Percentiles rank a stretch among this genome's conserved stretches.
phyloP scores from a whole-genome alignment of 2,888 invertebrate genomes.

The Hofmannophila pseudospretella region DNA sequence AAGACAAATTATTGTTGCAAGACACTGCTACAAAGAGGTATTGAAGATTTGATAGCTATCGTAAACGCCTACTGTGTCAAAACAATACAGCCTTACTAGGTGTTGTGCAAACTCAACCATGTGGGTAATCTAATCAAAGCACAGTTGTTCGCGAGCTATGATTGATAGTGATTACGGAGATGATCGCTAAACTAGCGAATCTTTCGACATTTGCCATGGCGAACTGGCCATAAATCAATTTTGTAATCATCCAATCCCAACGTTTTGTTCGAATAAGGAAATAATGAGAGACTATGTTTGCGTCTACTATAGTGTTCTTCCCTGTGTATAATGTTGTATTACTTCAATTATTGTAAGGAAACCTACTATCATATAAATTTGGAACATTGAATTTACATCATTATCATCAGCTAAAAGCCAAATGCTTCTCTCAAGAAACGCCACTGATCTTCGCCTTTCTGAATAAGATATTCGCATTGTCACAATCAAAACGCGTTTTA shows the following conservation, averaged over 20 bases:
- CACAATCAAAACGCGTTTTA: too few relatives aligned
- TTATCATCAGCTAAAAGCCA: too few relatives aligned
- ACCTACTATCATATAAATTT: too few relatives aligned
- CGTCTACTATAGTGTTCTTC: conserved; percentile 1
- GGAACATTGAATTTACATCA: too few relatives aligned
- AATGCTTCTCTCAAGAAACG: too few relatives aligned
- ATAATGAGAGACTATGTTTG: conserved; percentile 1
- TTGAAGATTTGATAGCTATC: conserved; percentile 28
- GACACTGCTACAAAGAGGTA: conserved; percentile 19
- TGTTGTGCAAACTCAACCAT: conserved; percentile 29
- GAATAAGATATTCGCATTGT: too few relatives aligned
- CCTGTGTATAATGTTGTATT: not conserved
- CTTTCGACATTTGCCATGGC: conserved; percentile 4
- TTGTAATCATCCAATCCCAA: not conserved
- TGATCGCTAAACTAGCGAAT: conserved; percentile 1
- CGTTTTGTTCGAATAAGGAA: conserved; percentile 1
- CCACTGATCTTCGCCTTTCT: too few relatives aligned
- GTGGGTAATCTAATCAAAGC: conserved; percentile 4
- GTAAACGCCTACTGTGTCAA: conserved; percentile 35
- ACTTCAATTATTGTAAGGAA: not conserved
- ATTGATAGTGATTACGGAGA: conserved; percentile 16
- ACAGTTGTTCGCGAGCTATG: conserved; percentile 9
- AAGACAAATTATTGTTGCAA: conserved; percentile 3
- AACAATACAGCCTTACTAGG: conserved; percentile 30
- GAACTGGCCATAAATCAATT: not conserved